Base-by-base conservation (phyloP, 2,113 vertebrate genomes). In the Esox niger region DNA sequence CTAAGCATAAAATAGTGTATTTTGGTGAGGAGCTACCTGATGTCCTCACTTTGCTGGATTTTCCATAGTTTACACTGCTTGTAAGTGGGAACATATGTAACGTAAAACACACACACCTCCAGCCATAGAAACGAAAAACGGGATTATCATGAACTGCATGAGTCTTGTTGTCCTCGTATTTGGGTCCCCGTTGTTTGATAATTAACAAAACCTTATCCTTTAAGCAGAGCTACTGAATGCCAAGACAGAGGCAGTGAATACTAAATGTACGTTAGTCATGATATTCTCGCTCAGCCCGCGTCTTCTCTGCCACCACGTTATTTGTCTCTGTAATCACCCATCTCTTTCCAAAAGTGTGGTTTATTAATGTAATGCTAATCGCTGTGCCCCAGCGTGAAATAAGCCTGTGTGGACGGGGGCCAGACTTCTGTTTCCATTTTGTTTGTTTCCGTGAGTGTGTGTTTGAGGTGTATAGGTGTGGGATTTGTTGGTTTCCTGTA, bases 281-380 rank as follows among this genome's bases (percentile, higher is more conserved):
- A 64, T 67, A 59, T 58, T 71, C 71, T 60, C 27, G 7, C 2
- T 43, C 67, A 54, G 38, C 15, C 20, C 8, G n/a, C 29, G 31
- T 13, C 6, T 61, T 6, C n/a, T 10, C 30, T 29, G 6, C 31
- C 8, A 2, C 46, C 49, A n/a, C 47, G 61, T 62, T 75, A 68
- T 75, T 79, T 74, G 33, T 52, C 64, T 66, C 20, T 27, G 57
- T 68, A 75, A 82, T 80, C 62, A 29, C 25, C 38, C 62, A 25
- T 23, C 49, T 2, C 9, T 1, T 67, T 67, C 69, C 60, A 73
- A 75, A 59, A 78, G 54, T 62, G 27, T 54, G 59, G 54, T 66
- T 73, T 76, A 76, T 80, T 79, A 74, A 72, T 32, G 57, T 33
- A 20, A 58, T 2, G 29, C 52, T 73, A 81, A 86, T 85, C 74